Evolutionary conservation across 2,797 vertebrate species (phyloP).

Genomic region (Tenualosa ilisha): DNA sequence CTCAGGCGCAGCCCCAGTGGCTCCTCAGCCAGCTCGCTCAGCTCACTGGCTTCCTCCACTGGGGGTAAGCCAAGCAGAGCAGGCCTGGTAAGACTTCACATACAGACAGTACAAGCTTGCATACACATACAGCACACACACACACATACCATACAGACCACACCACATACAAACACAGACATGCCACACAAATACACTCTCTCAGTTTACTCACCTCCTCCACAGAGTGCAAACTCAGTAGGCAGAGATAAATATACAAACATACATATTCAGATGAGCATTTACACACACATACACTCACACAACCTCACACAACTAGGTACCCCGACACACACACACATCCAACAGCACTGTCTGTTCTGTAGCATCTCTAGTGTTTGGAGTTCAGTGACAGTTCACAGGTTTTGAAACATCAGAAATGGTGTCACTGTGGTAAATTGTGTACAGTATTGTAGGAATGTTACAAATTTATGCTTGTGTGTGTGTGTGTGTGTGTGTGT

Average conservation of each 20-base stretch:
- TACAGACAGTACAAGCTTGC: background rate
- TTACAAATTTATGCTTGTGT: background rate
- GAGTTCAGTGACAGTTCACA: too few relatives aligned
- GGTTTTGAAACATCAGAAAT: too few relatives aligned
- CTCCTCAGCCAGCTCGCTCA: conserved; percentile 77
- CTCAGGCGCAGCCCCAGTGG: conserved; percentile 93
- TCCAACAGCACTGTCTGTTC: background rate
- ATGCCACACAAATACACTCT: background rate
- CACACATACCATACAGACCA: background rate
- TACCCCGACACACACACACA: background rate
- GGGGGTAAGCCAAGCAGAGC: conserved; percentile 92
- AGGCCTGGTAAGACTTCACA: conserved; percentile 80
- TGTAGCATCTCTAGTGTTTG: too few relatives aligned
- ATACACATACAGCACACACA: conserved; percentile 5
- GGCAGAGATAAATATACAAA: background rate
- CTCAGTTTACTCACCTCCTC: background rate
- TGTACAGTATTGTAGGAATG: too few relatives aligned
- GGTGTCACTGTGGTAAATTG: too few relatives aligned
- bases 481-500: conserved; percentile 14
- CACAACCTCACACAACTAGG: background rate
- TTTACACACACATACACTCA: background rate
- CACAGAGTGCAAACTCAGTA: background rate
- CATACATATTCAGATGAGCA: background rate
- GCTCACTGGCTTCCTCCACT: conserved; percentile 83
- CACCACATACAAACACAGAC: background rate